Evolutionary conservation across 2,888 invertebrate species (phyloP), one percentile per base, ranked within the genome.

Genomic region (Teleiodes luculella): DNA sequence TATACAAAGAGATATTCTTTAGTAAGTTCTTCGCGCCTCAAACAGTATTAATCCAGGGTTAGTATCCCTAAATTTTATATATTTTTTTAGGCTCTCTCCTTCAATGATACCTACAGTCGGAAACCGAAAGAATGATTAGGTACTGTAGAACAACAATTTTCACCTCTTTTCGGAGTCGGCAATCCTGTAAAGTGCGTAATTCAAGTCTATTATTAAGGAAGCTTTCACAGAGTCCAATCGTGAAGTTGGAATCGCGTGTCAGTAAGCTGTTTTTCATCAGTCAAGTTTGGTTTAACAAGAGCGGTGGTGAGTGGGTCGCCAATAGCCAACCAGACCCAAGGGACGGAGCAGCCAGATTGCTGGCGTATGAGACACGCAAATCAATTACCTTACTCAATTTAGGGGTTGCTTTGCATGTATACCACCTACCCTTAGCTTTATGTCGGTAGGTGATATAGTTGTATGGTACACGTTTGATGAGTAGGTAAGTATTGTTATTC

Each of bases 321-420:
- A n/a, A 28, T 28, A 1, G 28, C 24, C 13, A 14, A 28, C 43
- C 13, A 43, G 13, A 28, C 43, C 43, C 24, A 24, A 7, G 11
- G 43, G 43, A n/a, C 28, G 1, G 10, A n/a, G n/a, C n/a, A 43
- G 18, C 24, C 43, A 43, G 28, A 43, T 43, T 43, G 28, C 28
- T 43, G 1, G 43, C 43, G 24, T 28, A 28, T 16, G 46, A 46
- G 46, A 46, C 46, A 46, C 46, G 46, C 46, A 46, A 46, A 46
- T 46, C 46, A 46, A 46, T 46, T 46, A 46, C 30, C 11, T n/a
- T 46, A 31, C 46, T 20, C 13, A 14, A 46, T 46, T 46, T 46
- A 14, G 20, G 30, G 51, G 39, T n/a, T 37, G 7, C 7, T 31
- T 56, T 50, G 30, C 50, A 37, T 56, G 52, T 49, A 13, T 48